A percentile compares a stretch with the other conserved stretches of the same genome.
Evolutionary conservation across 2,113 vertebrate species (phyloP).

Genomic region (Cyanoliseus patagonus): DNA sequence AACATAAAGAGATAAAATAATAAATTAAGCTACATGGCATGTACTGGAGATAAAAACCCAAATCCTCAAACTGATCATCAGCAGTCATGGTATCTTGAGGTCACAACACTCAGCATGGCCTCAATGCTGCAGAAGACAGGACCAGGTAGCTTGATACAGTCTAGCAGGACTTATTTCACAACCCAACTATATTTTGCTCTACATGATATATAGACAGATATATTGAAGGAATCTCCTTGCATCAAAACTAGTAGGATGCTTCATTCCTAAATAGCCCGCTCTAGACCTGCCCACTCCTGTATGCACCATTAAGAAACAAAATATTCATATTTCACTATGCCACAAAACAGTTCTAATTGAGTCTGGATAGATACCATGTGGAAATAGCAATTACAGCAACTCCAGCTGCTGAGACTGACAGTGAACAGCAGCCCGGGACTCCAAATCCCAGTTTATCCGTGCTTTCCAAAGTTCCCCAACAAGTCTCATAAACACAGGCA

Average conservation of each 20-base stretch:
- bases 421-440: background rate
- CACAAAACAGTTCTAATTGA: background rate
- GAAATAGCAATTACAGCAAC: constrained; percentile 10
- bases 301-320: background rate
- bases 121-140: background rate
- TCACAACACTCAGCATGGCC: background rate
- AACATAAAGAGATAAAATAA: background rate
- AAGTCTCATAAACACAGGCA: background rate
- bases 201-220: rapidly evolving
- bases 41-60: background rate
- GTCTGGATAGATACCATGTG: background rate
- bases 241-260: background rate
- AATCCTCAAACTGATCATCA: background rate
- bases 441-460: background rate
- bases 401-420: background rate
- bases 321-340: background rate
- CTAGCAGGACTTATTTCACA: background rate
- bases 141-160: background rate
- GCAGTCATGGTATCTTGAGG: rapidly evolving
- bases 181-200: background rate
- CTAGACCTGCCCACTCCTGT: background rate
- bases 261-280: background rate
- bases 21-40: background rate
- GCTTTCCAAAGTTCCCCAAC: background rate
- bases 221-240: background rate